A percentile compares a stretch with the other conserved stretches of the same genome.
These are phyloP conservation scores for Trematocara unimaculatum DNA, from an alignment of 2,113 vertebrate genomes.

Conservation along the genomic window DNA sequence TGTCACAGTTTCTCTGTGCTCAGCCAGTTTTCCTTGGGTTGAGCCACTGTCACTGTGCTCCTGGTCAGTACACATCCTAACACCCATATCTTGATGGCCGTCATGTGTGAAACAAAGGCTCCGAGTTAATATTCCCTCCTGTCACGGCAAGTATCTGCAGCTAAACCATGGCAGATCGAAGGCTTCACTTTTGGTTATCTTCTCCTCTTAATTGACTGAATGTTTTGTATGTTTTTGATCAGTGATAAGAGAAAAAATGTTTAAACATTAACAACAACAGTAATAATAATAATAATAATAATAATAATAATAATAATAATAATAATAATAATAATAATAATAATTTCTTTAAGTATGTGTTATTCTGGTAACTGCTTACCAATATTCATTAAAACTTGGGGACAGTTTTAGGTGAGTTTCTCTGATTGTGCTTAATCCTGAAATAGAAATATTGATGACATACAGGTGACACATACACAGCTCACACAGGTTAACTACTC, in stretches of 20 bases:
- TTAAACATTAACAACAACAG: background rate
- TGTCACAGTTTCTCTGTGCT: conserved; percentile 53
- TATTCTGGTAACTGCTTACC: background rate
- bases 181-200: conserved; percentile 31
- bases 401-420: background rate
- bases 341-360: background rate
- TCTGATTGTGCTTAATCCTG: background rate
- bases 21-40: conserved; percentile 55
- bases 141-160: conserved; percentile 4
- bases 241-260: conserved; percentile 16
- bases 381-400: background rate
- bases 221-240: conserved; percentile 57
- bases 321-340: background rate
- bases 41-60: conserved; percentile 11
- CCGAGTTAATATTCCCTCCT: conserved; percentile 48
- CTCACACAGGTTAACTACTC: background rate
- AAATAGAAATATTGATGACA: conserved; percentile 7
- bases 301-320: background rate
- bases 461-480: background rate
- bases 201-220: conserved; percentile 45
- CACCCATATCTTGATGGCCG: conserved; percentile 46
- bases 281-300: background rate
- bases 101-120: conserved; percentile 46
- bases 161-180: conserved; percentile 43
- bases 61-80: conserved; percentile 29